phyloP scores from a whole-genome alignment of 1,140 invertebrate species.

The Dendroctonus valens region DNA sequence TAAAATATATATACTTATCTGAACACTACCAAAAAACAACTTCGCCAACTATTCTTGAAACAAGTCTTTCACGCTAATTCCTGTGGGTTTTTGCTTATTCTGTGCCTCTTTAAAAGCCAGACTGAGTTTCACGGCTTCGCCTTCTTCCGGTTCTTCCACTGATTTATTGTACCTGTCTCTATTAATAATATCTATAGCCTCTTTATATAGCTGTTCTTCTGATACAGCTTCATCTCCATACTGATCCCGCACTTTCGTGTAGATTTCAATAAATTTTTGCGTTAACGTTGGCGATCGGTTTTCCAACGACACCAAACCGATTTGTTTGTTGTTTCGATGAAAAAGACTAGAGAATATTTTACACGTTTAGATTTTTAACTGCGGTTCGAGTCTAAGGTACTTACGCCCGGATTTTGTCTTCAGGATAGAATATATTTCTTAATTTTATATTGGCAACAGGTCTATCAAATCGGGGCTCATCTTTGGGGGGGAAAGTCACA shows the following conservation, averaged over 20 bases:
- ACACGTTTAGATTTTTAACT: not conserved
- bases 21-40: not conserved
- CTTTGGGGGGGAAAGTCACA: constrained; percentile 78
- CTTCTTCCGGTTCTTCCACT: constrained; percentile 8
- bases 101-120: constrained; percentile 44
- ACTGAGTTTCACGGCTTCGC: constrained; percentile 37
- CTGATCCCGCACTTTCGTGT: constrained; percentile 56
- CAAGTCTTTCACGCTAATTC: constrained; percentile 37
- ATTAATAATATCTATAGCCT: constrained; percentile 51
- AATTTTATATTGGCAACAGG: constrained; percentile 59
- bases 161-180: constrained; percentile 30
- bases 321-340: constrained; percentile 56
- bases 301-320: constrained; percentile 55
- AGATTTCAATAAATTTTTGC: constrained; percentile 60
- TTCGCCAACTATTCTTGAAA: constrained; percentile 38
- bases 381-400: constrained; percentile 39
- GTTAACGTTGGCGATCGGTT: constrained; percentile 54
- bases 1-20: too few species aligned
- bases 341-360: constrained; percentile 58
- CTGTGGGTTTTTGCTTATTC: constrained; percentile 29
- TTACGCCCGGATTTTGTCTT: constrained; percentile 85
- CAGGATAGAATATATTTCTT: constrained; percentile 76
- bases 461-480: constrained; percentile 71
- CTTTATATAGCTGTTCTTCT: constrained; percentile 52
- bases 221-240: constrained; percentile 50